A percentile compares a stretch with the other conserved stretches of the same genome.
Evolutionary conservation across 1,140 invertebrate genomes (phyloP).

Genomic region (Zeugodacus cucurbitae): DNA sequence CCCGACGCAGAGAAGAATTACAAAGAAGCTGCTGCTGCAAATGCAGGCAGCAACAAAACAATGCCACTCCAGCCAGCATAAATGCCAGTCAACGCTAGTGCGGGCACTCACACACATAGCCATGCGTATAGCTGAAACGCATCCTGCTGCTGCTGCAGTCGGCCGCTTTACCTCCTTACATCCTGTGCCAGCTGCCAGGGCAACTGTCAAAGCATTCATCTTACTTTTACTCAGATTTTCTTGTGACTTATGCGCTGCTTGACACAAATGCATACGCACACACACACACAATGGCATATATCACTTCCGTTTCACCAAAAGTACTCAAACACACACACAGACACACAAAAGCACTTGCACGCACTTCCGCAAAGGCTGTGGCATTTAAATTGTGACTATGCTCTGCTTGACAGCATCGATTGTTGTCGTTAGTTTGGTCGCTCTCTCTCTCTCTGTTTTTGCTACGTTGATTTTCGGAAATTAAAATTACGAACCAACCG

Average conservation of each 20-base stretch:
- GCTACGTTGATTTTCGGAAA: slow-evolving; percentile 9
- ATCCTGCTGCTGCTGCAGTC: background rate
- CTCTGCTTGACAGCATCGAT: slow-evolving; percentile 26
- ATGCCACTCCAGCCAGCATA: background rate
- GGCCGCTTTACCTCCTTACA: background rate
- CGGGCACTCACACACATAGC: background rate
- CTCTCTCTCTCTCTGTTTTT: background rate
- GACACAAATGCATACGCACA: background rate
- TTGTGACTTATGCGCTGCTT: slow-evolving; percentile 12
- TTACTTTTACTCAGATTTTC: slow-evolving; percentile 28
- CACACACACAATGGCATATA: background rate
- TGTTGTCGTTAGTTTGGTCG: background rate
- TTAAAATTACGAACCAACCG: slow-evolving; percentile 16
- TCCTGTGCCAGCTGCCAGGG: slow-evolving; percentile 21
- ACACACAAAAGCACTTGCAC: background rate
- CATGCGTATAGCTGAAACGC: background rate
- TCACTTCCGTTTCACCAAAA: background rate
- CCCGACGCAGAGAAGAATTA: background rate
- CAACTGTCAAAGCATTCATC: slow-evolving; percentile 16
- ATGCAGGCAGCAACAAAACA: background rate
- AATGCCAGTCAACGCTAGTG: background rate
- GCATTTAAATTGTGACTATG: slow-evolving; percentile 7
- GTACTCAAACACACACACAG: background rate
- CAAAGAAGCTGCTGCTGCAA: background rate
- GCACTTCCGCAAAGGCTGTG: background rate